Base-by-base conservation (phyloP, 2,113 vertebrate genomes). In the Anseranas semipalmata region DNA sequence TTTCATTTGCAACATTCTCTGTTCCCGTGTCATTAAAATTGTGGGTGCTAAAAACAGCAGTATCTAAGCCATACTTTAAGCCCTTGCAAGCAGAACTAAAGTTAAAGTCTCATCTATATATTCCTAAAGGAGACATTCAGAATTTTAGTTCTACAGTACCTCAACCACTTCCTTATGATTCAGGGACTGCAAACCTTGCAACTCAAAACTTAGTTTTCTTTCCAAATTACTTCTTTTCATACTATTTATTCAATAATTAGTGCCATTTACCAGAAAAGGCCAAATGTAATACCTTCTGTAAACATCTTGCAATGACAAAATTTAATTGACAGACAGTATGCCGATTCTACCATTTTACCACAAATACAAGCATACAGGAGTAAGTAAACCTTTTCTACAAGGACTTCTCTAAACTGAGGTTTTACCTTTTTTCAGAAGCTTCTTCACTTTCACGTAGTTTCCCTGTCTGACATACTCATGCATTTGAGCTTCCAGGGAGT, bases 341-440 rank as follows among this genome's bases (percentile, higher is more conserved):
- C 22, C 56, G 19, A 6, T 62, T 37, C 32, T 33, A 18, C 2
- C 2, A 15, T 46, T 37, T 45, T 5, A 45, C 22, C 33, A 35
- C 15, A 32, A 67, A 72, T 19, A 39, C 1, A 33, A 67, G 2
- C 15, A 24, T 0, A 15, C 0, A 30, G 20, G 12, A 14, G 24
- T 66, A 83, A 25, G 1, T 3, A 55, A 21, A 15, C 7, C 0
- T 50, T 19, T 62, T 20, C 41, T 32, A 4, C 8, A 13, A 28
- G 1, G 4, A 17, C 8, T 7, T n/a, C 2, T 25, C 35, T 92
- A 43, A 93, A 70, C 10, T 73, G 7, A 22, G 30, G 30, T 78
- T 93, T 95, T 97, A 99, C 99, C 98, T 98, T 98, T 98, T 75
- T 98, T 98, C 20, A 99, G 98, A 20, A 99, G 94, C 78, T 98